Conservation (phyloP, 35 echinoderm and acorn worm genomes). For the Strongylocentrotus purpuratus region DNA sequence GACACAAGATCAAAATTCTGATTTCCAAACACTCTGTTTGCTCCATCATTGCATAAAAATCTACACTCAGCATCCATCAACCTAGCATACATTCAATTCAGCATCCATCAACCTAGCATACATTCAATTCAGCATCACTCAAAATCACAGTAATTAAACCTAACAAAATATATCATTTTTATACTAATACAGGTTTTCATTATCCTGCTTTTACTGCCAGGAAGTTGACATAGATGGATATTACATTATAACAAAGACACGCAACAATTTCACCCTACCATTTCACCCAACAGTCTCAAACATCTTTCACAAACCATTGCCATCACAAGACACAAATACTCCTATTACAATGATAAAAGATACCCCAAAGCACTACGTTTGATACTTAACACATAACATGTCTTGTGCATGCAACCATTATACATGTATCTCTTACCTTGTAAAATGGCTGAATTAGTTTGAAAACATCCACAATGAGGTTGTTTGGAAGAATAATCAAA, state of each 20-base stretch:
- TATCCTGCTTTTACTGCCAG: neutral
- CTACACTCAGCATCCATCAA: neutral
- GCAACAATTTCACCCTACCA: neutral
- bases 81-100: neutral
- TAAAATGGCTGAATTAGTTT: neutral
- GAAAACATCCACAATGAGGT: conserved; percentile 10
- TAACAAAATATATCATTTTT: neutral
- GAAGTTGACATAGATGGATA: neutral
- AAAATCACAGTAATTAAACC: neutral
- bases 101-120: neutral
- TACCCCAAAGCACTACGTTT: neutral
- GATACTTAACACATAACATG: neutral
- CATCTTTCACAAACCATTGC: too few relatives aligned
- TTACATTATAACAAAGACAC: neutral
- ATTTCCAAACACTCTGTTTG: neutral
- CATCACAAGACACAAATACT: too few relatives aligned
- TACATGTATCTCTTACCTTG: neutral
- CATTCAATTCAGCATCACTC: neutral
- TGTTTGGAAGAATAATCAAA: neutral
- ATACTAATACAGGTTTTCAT: neutral
- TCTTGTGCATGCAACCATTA: neutral
- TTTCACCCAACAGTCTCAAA: neutral
- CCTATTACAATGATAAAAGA: neutral
- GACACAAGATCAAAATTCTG: neutral
- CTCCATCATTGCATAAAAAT: neutral